Conservation (phyloP, 2,113 vertebrate species). For the Thinocorus orbignyianus region DNA sequence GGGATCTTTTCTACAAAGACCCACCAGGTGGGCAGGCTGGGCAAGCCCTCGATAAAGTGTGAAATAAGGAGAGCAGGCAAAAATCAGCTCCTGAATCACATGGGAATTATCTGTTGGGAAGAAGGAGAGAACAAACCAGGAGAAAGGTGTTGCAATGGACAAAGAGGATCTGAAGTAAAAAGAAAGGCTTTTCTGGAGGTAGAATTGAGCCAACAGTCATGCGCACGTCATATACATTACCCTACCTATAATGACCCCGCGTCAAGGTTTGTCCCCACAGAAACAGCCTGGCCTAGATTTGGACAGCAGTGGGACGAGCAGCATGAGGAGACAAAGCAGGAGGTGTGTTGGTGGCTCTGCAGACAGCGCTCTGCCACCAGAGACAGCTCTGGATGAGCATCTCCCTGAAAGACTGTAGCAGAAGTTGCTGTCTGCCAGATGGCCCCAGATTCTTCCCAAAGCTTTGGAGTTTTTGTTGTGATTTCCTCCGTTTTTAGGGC, state of each 20-base stretch:
- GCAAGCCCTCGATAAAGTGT: neutral
- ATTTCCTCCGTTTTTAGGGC: slow-evolving; percentile 1
- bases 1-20: neutral
- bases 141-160: neutral
- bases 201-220: neutral
- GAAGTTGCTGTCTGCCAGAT: slow-evolving; percentile 31
- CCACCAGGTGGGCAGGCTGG: neutral
- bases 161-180: neutral
- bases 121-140: neutral
- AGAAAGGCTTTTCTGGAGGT: neutral
- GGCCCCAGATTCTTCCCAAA: neutral
- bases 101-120: neutral
- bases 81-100: neutral
- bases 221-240: neutral
- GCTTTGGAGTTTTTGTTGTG: neutral
- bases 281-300: neutral
- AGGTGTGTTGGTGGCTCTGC: slow-evolving; percentile 16
- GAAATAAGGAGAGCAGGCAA: neutral
- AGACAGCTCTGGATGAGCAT: slow-evolving; percentile 27
- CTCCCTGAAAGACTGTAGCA: neutral
- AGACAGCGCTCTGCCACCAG: neutral
- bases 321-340: neutral
- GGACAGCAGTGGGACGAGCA: neutral
- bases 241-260: neutral
- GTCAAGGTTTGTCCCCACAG: neutral